Base-by-base conservation (phyloP, 2,797 vertebrate genomes). In the Cichlasoma orientale region DNA sequence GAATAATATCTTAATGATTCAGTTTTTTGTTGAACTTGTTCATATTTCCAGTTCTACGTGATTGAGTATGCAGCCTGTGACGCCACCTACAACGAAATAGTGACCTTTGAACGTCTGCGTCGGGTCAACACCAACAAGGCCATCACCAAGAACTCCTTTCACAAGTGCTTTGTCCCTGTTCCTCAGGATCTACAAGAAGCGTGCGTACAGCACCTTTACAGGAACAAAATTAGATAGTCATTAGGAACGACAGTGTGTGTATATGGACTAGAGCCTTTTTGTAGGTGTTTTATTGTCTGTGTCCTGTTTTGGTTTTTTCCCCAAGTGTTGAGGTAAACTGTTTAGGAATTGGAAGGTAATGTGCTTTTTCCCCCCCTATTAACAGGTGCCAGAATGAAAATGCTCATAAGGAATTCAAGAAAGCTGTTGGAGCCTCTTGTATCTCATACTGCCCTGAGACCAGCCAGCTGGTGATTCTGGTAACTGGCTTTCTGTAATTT, bases 1-100 rank as follows among this genome's bases (percentile, higher is more conserved):
- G 25, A 68, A 29, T 47, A 68, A 23, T 27, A 1, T 52, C 4
- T 18, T 50, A 50, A 19, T 52, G 18, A 50, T 1, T 36, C 5
- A 5, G 44, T 44, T 58, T 73, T 73, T 74, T 57, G 27, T 13
- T 74, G 9, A 36, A 23, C 10, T 13, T 47, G 5, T 83, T 21
- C 80, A 9, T 71, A 54, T 83, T 77, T 72, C 1, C 92, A 99
- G 98, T 99, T 99, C 92, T 99, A 98, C 33, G 98, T 99, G 89
- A 99, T 99, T 57, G 98, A 99, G 90, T 99, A 99, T 38, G 98
- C 98, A 78, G 98, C 98, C 81, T 99, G 98, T 85, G 98, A 99
- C 63, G 97, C 98, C 87, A 99, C 98, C 72, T 99, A 99, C 94
- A 99, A 99, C 36, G 98, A 99, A 95, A 99, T 99, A 5, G 98